Evolutionary conservation across 1,140 invertebrate genomes (phyloP).

Genomic region (Calephelis nemesis): DNA sequence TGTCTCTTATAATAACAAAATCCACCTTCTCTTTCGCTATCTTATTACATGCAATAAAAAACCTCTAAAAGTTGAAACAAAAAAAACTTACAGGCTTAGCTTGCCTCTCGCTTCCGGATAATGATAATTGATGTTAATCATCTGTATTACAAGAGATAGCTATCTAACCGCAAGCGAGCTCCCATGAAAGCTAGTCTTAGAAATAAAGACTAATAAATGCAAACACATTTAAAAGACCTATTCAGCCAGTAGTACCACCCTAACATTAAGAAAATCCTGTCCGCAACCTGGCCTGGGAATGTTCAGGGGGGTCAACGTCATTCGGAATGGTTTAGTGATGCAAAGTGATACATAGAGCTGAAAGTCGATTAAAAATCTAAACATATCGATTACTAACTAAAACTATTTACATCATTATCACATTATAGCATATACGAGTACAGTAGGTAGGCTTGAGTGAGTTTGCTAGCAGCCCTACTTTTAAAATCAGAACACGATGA

Average conservation of each 20-base stretch:
- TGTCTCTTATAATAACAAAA: background rate
- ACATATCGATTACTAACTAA: background rate
- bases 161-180: conserved; percentile 34
- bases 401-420: no score
- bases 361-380: conserved; percentile 1
- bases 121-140: background rate
- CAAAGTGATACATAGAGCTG: background rate
- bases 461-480: no score
- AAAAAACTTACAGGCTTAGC: background rate
- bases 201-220: conserved; percentile 74
- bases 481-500: no score
- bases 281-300: conserved; percentile 66
- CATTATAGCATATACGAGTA: no score
- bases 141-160: background rate
- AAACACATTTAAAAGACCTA: conserved; percentile 68
- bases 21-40: no score
- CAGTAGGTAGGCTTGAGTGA: no score
- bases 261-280: conserved; percentile 67
- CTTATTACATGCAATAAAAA: no score
- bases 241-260: conserved; percentile 66
- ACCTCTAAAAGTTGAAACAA: no score
- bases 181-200: conserved; percentile 70
- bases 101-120: background rate
- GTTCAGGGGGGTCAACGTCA: conserved; percentile 72
- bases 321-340: conserved; percentile 37